Base-by-base conservation (phyloP, 2,888 invertebrate genomes). In the Chrysolina americana region DNA sequence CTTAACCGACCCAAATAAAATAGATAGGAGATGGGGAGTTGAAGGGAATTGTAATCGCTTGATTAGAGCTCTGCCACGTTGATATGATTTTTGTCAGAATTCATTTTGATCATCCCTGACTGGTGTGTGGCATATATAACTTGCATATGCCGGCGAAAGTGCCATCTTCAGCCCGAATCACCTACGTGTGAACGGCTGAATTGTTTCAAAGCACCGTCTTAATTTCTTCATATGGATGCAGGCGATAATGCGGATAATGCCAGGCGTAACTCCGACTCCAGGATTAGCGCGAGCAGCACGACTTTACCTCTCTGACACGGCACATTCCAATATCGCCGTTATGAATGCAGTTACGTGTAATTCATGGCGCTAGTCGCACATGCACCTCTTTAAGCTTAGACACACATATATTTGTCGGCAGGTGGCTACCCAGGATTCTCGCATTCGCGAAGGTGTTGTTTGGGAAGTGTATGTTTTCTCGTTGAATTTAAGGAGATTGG, bases 211-310 rank as follows among this genome's bases (percentile, higher is more conserved):
- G 70, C 70, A 62, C 70, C 59, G 68, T 47, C 77, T 77, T 78
- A 78, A 78, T 78, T 78, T 78, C 77, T 78, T 78, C 77, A 76
- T 76, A 78, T 75, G 77, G 76, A 78, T 78, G 77, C 77, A 74
- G 73, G 76, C 72, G 77, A 74, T 70, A 70, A 75, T 73, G 77
- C 77, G 75, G 73, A 66, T 70, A 76, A 77, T 72, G 63, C 71
- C 13, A 56, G 41, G 28, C 68, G 53, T 70, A 69, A 70, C 69
- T 72, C 70, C 63, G 50, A 3, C 69, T 72, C 36, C 36, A 36
- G 36, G 36, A 36, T 36, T 70, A 63, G 19, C 62, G 41, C 68
- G 48, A 69, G 70, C 53, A 72, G 59, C 56, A 21, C 47, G 53
- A 70, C 66, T 70, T 70, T 65, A 62, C 71, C 68, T 71, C 50